phyloP scores from a whole-genome alignment of 2,113 vertebrate genomes.

The Microcebus jonahi region DNA sequence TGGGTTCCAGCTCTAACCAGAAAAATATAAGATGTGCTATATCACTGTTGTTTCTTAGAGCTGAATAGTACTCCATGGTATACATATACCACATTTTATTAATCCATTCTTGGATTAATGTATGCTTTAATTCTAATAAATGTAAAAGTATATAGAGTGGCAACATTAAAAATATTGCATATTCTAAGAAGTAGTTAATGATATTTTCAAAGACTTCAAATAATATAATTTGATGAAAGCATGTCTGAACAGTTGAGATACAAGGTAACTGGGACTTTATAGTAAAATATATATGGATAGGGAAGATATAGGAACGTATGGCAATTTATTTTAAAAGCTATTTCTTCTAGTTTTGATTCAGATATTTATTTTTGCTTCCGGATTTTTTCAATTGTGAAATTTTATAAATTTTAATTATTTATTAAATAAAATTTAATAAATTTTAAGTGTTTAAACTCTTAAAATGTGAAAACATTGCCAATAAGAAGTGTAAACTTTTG shows the following conservation, averaged over 20 bases:
- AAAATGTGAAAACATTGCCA: neutral
- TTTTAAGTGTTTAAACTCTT: neutral
- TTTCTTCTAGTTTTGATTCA: neutral
- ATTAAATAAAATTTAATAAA: no score
- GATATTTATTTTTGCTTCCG: neutral
- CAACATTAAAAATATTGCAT: neutral
- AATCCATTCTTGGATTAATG: no score
- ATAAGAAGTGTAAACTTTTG: neutral
- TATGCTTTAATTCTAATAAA: conserved; percentile 31
- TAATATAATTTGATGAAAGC: neutral
- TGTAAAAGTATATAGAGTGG: neutral
- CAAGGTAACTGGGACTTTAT: conserved; percentile 22
- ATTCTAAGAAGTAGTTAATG: conserved; percentile 22
- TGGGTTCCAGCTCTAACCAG: no score
- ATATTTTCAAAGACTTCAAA: conserved; percentile 16
- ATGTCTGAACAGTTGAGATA: neutral
- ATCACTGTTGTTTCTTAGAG: no score
- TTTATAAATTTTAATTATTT: no score
- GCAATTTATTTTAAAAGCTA: conserved; percentile 20
- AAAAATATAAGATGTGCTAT: no score
- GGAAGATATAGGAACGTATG: neutral
- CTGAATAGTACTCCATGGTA: no score
- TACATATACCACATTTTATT: no score
- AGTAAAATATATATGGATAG: neutral
- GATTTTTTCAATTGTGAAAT: conserved; percentile 8